These are phyloP conservation scores for Popillia japonica DNA, from an alignment of 1,140 invertebrate species.

Conservation along the genomic window DNA sequence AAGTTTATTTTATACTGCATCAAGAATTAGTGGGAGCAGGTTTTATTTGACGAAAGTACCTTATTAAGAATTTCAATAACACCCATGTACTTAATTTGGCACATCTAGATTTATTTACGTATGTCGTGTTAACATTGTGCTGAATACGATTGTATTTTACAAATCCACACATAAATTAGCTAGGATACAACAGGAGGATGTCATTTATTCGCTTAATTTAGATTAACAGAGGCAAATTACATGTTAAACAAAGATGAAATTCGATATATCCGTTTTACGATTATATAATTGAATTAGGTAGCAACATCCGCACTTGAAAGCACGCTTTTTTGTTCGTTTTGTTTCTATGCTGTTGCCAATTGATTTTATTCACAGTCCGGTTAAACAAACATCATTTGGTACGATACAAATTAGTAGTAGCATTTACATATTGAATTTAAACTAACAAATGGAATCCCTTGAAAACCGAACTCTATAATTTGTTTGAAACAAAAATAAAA, in stretches of 20 bases:
- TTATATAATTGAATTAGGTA: not conserved
- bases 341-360: too few relatives aligned
- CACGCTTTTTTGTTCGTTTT: too few relatives aligned
- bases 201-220: not conserved
- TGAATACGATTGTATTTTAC: not conserved
- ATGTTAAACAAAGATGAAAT: not conserved
- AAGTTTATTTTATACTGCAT: too few relatives aligned
- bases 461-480: too few relatives aligned
- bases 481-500: too few relatives aligned
- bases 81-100: not conserved
- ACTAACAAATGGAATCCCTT: too few relatives aligned
- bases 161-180: slow-evolving; percentile 1
- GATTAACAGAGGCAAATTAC: not conserved
- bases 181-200: not conserved
- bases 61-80: not conserved
- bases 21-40: not conserved
- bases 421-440: too few relatives aligned
- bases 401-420: too few relatives aligned
- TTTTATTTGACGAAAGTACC: not conserved
- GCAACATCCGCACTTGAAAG: not conserved
- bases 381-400: too few relatives aligned
- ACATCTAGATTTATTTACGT: not conserved
- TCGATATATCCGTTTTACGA: not conserved
- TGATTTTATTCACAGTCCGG: too few relatives aligned
- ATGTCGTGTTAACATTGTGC: not conserved